phyloP scores from a whole-genome alignment of 2,888 invertebrate species.

The Zonitis immaculata region DNA sequence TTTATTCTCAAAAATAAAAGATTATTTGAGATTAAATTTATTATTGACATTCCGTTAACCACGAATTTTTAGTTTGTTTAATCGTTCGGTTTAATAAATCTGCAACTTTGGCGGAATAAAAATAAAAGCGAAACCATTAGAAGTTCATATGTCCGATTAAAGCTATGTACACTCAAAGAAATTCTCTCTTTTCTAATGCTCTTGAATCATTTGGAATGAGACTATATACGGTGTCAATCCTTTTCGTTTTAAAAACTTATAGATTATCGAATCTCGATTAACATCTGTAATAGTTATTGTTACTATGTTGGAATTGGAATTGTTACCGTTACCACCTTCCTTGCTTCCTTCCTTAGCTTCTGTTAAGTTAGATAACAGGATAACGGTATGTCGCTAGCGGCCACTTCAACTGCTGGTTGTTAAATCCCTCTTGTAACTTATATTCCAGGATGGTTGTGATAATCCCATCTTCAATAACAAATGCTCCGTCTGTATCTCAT shows the following conservation, averaged over 20 bases:
- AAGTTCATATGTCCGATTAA: no score
- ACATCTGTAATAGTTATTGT: slow-evolving; percentile 1
- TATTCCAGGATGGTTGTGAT: slow-evolving; percentile 35
- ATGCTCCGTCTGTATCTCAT: slow-evolving; percentile 39
- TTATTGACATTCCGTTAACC: neutral
- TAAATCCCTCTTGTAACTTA: slow-evolving; percentile 41
- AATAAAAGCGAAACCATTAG: neutral
- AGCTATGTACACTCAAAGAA: no score
- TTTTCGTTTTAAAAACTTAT: neutral
- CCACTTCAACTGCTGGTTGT: slow-evolving; percentile 35
- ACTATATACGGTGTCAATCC: neutral
- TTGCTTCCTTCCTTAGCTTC: slow-evolving; percentile 20
- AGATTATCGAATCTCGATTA: neutral
- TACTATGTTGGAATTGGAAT: slow-evolving; percentile 14
- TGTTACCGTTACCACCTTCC: slow-evolving; percentile 17
- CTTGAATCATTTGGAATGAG: neutral
- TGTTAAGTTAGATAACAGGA: slow-evolving; percentile 25
- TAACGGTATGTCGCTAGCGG: slow-evolving; percentile 34
- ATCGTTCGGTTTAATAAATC: neutral
- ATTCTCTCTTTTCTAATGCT: neutral
- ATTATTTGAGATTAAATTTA: neutral
- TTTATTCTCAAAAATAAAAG: slow-evolving; percentile 8
- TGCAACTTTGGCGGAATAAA: neutral
- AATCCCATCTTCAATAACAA: slow-evolving; percentile 45
- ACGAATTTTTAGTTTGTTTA: neutral